phyloP scores from a whole-genome alignment of 2,888 invertebrate genomes.

The Spodoptera littoralis region DNA sequence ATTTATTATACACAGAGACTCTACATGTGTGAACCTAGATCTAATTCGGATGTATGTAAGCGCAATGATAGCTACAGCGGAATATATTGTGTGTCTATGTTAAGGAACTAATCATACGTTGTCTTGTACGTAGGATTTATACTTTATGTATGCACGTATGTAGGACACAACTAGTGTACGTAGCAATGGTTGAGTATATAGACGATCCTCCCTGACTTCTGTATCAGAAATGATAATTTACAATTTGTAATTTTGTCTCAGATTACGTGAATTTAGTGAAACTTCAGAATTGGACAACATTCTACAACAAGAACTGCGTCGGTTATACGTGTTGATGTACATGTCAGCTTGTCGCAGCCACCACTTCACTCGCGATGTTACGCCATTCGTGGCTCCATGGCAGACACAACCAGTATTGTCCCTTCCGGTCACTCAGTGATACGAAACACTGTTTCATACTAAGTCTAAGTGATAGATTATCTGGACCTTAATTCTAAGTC shows the following conservation, averaged over 20 bases:
- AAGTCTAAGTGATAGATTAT: conserved; percentile 36
- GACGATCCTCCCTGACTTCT: conserved; percentile 32
- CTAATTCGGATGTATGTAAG: conserved; percentile 33
- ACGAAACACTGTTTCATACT: conserved; percentile 41
- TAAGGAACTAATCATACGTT: conserved; percentile 17
- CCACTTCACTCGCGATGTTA: conserved; percentile 16
- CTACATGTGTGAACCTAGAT: conserved; percentile 47
- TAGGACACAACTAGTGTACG: conserved; percentile 49
- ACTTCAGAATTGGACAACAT: conserved; percentile 55
- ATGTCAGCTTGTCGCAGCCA: conserved; percentile 38
- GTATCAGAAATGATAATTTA: conserved; percentile 58
- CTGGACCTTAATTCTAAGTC: conserved; percentile 24
- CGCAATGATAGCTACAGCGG: conserved; percentile 38
- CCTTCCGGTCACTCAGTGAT: conserved; percentile 37
- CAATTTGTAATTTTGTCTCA: conserved; percentile 55
- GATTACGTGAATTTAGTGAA: conserved; percentile 61
- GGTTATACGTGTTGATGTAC: conserved; percentile 52
- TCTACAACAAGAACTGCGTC: conserved; percentile 59
- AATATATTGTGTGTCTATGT: conserved; percentile 37
- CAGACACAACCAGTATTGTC: conserved; percentile 32
- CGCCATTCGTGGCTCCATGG: conserved; percentile 43
- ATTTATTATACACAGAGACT: conserved; percentile 48
- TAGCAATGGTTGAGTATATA: conserved; percentile 36
- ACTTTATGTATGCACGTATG: conserved; percentile 25
- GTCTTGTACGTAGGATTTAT: conserved; percentile 4